Percentiles rank a stretch among this genome's conserved stretches.
Evolutionary conservation across 92 coral and sea anemone species (phyloP).

Genomic region (Zoanthus solanderi): DNA sequence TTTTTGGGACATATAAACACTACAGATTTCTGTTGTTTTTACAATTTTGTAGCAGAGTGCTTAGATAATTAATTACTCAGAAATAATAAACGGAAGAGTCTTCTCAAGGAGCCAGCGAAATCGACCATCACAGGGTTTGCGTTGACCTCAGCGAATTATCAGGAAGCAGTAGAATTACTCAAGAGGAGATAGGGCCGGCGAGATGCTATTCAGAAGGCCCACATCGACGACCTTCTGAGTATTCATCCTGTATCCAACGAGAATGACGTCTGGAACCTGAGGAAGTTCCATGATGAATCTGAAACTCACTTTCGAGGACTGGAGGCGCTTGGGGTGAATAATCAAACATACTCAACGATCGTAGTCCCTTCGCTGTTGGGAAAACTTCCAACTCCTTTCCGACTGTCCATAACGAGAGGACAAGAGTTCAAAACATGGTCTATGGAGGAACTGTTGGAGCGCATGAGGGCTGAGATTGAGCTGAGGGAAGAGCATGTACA

Average conservation of each 20-base stretch:
- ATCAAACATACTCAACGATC: constrained; percentile 54
- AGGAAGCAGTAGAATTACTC: constrained; percentile 49
- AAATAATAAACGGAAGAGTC: no score
- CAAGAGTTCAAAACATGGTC: constrained; percentile 52
- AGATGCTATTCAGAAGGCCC: constrained; percentile 65
- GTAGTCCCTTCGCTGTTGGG: constrained; percentile 63
- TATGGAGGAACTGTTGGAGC: constrained; percentile 52
- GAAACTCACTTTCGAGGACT: constrained; percentile 63
- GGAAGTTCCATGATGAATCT: constrained; percentile 58
- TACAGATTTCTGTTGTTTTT: no score
- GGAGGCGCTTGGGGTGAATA: constrained; percentile 62
- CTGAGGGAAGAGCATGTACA: constrained; percentile 48
- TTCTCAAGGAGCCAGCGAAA: constrained; percentile 57
- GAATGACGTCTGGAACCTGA: constrained; percentile 52
- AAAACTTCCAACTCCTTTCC: constrained; percentile 61
- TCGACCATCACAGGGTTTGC: constrained; percentile 67
- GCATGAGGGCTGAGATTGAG: constrained; percentile 43
- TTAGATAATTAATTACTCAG: not conserved
- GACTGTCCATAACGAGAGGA: constrained; percentile 74
- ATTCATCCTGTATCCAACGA: constrained; percentile 50
- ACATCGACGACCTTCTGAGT: constrained; percentile 55
- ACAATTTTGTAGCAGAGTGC: no score
- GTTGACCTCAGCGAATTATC: constrained; percentile 61
- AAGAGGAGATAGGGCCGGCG: constrained; percentile 62
- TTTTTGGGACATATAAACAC: no score